A percentile compares a stretch with the other conserved stretches of the same genome.
Evolutionary conservation across 2,888 invertebrate species (phyloP).

Genomic region (Aporophyla lueneburgensis): DNA sequence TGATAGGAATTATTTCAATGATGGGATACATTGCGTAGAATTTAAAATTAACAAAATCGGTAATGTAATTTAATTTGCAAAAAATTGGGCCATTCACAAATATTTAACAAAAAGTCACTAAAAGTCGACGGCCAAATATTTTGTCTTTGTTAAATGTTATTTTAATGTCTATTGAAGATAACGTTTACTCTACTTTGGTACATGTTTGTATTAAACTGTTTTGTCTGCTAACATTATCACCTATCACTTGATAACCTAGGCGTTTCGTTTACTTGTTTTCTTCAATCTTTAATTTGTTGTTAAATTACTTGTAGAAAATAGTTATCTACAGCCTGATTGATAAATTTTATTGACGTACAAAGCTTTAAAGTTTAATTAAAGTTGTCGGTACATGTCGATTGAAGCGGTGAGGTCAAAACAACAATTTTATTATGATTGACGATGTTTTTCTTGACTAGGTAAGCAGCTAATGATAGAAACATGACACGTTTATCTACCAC

Average conservation of each 20-base stretch:
- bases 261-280: constrained; percentile 35
- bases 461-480: constrained; percentile 48
- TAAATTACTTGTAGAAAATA: constrained; percentile 33
- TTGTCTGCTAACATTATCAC: constrained; percentile 38
- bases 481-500: constrained; percentile 41
- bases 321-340: constrained; percentile 15
- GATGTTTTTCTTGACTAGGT: constrained; percentile 34
- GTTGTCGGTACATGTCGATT: background rate
- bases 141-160: constrained; percentile 25
- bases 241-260: constrained; percentile 42
- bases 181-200: constrained; percentile 35
- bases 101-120: constrained; percentile 12
- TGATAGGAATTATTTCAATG: constrained; percentile 20
- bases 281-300: constrained; percentile 26
- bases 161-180: constrained; percentile 32
- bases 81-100: background rate
- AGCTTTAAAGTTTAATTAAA: constrained; percentile 32
- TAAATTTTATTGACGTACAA: constrained; percentile 13
- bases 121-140: constrained; percentile 3
- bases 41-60: background rate
- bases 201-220: constrained; percentile 52
- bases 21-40: background rate
- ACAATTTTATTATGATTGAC: constrained; percentile 45
- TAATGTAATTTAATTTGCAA: background rate
- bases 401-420: constrained; percentile 43